These are phyloP conservation scores for Datnioides undecimradiatus DNA, from an alignment of 2,113 vertebrate genomes.

Conservation along the genomic window DNA sequence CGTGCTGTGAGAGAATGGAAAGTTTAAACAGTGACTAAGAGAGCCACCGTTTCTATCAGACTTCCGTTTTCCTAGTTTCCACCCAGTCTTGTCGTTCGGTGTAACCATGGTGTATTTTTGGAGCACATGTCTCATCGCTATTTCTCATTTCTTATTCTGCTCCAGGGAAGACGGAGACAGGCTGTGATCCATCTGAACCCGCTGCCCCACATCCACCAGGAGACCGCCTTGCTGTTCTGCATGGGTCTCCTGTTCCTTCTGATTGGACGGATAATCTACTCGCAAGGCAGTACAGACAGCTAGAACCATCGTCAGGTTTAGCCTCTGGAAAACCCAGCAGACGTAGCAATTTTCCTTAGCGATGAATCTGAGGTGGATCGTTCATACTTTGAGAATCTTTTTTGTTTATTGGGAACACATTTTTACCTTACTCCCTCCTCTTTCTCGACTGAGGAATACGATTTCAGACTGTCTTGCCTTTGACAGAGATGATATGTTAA, in stretches of 20 bases:
- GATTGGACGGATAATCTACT: slow-evolving; percentile 77
- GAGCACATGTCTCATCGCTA: background rate
- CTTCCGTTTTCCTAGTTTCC: too few species aligned
- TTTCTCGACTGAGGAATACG: background rate
- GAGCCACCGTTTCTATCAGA: too few species aligned
- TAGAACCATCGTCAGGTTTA: slow-evolving; percentile 62
- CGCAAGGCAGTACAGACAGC: slow-evolving; percentile 62
- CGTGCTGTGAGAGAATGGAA: too few species aligned
- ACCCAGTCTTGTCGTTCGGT: too few species aligned
- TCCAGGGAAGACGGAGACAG: slow-evolving; percentile 79
- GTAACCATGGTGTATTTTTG: background rate
- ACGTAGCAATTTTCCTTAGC: slow-evolving; percentile 70
- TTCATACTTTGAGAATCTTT: background rate
- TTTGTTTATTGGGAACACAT: background rate
- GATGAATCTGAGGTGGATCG: slow-evolving; percentile 36
- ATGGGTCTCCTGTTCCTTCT: slow-evolving; percentile 74
- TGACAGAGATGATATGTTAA: background rate
- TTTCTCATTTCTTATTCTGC: slow-evolving; percentile 14
- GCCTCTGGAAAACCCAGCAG: slow-evolving; percentile 74
- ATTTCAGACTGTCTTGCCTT: background rate
- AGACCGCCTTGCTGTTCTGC: slow-evolving; percentile 73
- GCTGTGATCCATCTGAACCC: slow-evolving; percentile 68
- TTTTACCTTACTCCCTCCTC: background rate
- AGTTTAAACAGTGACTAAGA: too few species aligned
- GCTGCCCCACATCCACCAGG: slow-evolving; percentile 67